Base-by-base conservation (phyloP, 2,113 vertebrate species). In the Pseudopipra pipra region DNA sequence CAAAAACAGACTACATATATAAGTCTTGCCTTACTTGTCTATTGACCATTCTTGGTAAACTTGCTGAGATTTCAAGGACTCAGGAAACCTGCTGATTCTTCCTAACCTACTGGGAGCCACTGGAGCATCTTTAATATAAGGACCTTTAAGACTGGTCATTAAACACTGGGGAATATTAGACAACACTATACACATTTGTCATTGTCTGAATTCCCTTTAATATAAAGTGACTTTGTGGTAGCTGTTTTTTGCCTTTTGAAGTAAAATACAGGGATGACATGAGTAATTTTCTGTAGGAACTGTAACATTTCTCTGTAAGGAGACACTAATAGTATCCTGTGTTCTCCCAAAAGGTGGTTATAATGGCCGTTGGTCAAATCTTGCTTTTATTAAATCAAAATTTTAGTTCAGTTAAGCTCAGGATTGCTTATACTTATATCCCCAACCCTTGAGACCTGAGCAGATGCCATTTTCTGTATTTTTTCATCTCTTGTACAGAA, bases 31-130 rank as follows among this genome's bases (percentile, higher is more conserved):
- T 65, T 70, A 16, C 6, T 77, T 84, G 12, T 46, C 8, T 78
- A 8, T 27, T 37, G 14, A 31, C 39, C 1, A 1, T 84, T 92
- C 24, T 31, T 73, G 35, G 13, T 6, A 52, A 58, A 63, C 24
- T 33, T 61, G 9, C 25, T 54, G 49, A 67, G 35, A 37, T 83
- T 90, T 73, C 41, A 43, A n/a, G 49, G 10, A 43, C 14, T 89
- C 0, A 0, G 30, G 49, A 88, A 90, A 37, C 20, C 8, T 24
- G 3, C 4, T 70, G 9, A 3, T 21, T 68, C 31, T 55, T 83
- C 21, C 15, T 58, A 28, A 52, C 18, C 6, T 10, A 10, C 30
- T 65, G 39, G 37, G 63, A 78, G 12, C 6, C 12, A 4, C 20
- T 70, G 39, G 13, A 55, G 11, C 9, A 28, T 14, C 19, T 72